phyloP scores from a whole-genome alignment of 2,113 vertebrate species.

The Suricata suricatta region DNA sequence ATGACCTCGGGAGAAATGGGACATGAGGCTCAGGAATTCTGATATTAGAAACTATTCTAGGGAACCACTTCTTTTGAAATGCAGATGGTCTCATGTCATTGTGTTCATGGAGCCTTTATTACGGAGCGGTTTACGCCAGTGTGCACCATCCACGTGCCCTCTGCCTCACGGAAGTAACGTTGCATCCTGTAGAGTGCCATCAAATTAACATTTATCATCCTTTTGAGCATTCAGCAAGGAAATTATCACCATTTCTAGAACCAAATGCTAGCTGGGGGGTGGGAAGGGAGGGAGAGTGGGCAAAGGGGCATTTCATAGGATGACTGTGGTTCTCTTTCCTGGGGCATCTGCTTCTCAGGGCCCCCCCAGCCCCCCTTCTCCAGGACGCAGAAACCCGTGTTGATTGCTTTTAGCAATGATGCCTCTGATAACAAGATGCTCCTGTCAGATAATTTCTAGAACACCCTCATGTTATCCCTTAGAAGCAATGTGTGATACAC shows the following conservation, averaged over 20 bases:
- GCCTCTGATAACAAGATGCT: conserved; percentile 65
- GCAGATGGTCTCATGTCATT: conserved; percentile 67
- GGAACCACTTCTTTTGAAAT: conserved; percentile 65
- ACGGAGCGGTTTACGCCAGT: conserved; percentile 35
- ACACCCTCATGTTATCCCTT: conserved; percentile 56
- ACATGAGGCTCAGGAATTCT: background rate
- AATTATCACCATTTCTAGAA: conserved; percentile 71
- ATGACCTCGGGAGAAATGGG: background rate
- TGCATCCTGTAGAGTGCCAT: conserved; percentile 46
- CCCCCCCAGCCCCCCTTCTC: conserved; percentile 56
- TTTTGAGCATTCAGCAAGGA: conserved; percentile 64
- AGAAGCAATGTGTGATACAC: conserved; percentile 18
- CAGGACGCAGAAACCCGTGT: conserved; percentile 56
- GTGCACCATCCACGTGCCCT: background rate
- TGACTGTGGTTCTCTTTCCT: conserved; percentile 12
- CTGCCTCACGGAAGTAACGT: background rate
- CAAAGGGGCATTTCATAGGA: conserved; percentile 52
- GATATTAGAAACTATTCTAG: conserved; percentile 64
- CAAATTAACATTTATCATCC: background rate
- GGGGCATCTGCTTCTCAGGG: conserved; percentile 59
- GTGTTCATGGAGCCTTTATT: conserved; percentile 53
- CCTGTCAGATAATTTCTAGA: conserved; percentile 74
- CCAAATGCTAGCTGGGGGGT: background rate
- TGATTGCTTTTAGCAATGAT: conserved; percentile 49
- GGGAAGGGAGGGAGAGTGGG: background rate